Base-by-base conservation (phyloP, 2,888 invertebrate genomes). In the Sisyra nigra region DNA sequence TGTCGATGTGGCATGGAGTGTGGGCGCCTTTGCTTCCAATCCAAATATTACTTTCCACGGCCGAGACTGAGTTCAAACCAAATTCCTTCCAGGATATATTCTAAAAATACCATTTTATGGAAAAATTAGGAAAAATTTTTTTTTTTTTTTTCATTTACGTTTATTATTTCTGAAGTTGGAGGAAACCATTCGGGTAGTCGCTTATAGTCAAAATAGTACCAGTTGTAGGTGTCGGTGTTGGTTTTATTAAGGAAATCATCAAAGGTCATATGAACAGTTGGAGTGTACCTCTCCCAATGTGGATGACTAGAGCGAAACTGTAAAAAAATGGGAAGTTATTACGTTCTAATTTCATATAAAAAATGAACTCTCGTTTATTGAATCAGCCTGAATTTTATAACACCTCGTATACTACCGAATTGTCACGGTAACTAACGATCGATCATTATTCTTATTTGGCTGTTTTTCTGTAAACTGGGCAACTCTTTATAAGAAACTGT, bases 1-100 rank as follows among this genome's bases (percentile, higher is more conserved):
- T 84, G 59, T 97, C 96, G 57, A 80, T 79, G 61, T 97, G 97
- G 47, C 91, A 88, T 2, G 92, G 88, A 0, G 96, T 96, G 57
- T 93, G 87, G 2, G 93, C 84, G 2, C 86, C 85, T 53, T 68
- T 66, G 46, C 79, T 83, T 24, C 93, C 89, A 50, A 93, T 72
- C 94, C 94, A 94, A 43, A 92, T 63, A 2, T 88, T 87, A 40
- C 80, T 79, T 46, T 87, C 79, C 9, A 67, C 55, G 3, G 76
- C 73, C 48, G 68, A 66, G 51, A 77, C 69, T 2, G 77, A 73
- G 9, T 71, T 60, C 57, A 81, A 82, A 1, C 91, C 91, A 60
- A 87, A 76, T 45, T 63, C 61, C 17, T 66, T 60, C 80, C 87
- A 89, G 46, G 67, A 57, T 14, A 80, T 62, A 47, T 57, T 61